phyloP scores from a whole-genome alignment of 2,113 vertebrate genomes.

The Excalfactoria chinensis region DNA sequence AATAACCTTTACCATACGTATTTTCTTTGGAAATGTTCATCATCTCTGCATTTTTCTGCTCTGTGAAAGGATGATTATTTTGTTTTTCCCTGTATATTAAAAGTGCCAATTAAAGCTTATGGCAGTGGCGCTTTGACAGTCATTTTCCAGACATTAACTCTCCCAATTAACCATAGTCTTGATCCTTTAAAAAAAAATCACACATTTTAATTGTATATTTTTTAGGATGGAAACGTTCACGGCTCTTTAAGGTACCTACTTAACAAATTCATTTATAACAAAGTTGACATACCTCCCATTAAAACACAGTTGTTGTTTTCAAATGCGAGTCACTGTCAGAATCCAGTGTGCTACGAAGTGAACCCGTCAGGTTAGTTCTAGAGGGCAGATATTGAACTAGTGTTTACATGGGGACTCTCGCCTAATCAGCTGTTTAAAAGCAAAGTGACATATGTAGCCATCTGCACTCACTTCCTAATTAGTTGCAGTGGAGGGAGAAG shows the following conservation, averaged over 20 bases:
- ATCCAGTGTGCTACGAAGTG: background rate
- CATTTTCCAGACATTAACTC: background rate
- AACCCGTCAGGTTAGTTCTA: background rate
- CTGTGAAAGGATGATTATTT: background rate
- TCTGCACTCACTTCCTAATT: background rate
- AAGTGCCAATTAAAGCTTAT: background rate
- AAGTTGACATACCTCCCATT: background rate
- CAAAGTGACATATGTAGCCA: background rate
- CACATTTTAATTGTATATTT: background rate
- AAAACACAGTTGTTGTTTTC: background rate
- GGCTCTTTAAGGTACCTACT: background rate
- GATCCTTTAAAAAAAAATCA: background rate
- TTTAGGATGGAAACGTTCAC: background rate
- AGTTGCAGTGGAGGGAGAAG: background rate
- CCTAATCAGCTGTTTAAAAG: background rate
- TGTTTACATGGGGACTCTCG: background rate
- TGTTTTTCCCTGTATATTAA: background rate
- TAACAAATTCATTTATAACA: background rate
- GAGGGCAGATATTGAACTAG: background rate
- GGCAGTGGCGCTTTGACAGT: background rate
- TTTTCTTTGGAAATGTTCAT: constrained; percentile 11
- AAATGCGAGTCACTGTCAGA: background rate
- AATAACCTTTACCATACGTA: background rate
- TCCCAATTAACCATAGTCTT: background rate
- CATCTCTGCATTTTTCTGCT: background rate